These are phyloP conservation scores for Caligus rogercresseyi DNA, from an alignment of 1,140 invertebrate genomes.

Conservation along the genomic window DNA sequence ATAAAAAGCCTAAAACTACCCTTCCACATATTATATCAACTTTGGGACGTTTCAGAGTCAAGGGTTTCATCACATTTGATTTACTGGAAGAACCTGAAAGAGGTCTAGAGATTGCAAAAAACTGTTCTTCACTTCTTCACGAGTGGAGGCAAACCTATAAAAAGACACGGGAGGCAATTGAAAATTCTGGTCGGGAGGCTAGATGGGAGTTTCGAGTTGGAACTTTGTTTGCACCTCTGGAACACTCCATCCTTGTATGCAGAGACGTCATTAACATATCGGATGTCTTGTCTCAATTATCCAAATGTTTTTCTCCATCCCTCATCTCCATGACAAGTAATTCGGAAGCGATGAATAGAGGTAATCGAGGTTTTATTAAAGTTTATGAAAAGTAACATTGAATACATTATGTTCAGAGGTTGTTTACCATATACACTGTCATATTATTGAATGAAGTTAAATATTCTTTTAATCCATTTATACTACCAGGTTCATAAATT, in stretches of 20 bases:
- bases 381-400: not conserved
- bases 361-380: not conserved
- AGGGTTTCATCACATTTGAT: constrained; percentile 8
- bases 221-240: constrained; percentile 55
- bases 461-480: not conserved
- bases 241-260: constrained; percentile 60
- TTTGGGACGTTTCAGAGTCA: not conserved
- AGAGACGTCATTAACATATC: constrained; percentile 52
- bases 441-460: too few species aligned
- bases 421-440: too few species aligned
- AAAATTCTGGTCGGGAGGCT: constrained; percentile 53
- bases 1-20: too few species aligned
- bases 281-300: constrained; percentile 58
- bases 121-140: constrained; percentile 22
- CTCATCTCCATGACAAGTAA: constrained; percentile 55
- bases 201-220: constrained; percentile 77
- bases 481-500: too few species aligned
- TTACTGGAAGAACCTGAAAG: constrained; percentile 4
- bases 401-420: too few species aligned
- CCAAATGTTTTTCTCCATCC: constrained; percentile 68
- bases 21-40: too few species aligned
- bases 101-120: not conserved
- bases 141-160: constrained; percentile 27
- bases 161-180: constrained; percentile 54
- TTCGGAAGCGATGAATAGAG: not conserved